A percentile compares a stretch with the other conserved stretches of the same genome.
Evolutionary conservation across 2,113 vertebrate species (phyloP).

Genomic region (Pitta sordida): DNA sequence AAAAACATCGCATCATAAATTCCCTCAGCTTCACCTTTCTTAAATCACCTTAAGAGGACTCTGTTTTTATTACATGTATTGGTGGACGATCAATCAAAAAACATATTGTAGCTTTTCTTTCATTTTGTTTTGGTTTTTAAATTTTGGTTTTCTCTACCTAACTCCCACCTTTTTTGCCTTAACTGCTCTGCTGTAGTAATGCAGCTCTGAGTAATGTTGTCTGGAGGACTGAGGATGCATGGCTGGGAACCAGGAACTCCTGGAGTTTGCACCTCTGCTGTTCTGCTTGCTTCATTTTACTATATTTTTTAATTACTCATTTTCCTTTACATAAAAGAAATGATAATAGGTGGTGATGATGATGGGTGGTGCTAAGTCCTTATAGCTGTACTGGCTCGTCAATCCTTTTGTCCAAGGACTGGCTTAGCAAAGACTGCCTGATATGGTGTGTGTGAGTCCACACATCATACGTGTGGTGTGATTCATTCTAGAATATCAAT

Average conservation of each 20-base stretch:
- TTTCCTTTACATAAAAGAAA: not conserved
- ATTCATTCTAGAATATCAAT: not conserved
- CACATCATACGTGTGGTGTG: accelerated
- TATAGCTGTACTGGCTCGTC: not conserved
- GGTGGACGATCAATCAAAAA: not conserved
- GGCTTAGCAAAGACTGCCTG: not conserved
- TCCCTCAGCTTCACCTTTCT: not conserved
- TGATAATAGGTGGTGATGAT: not conserved
- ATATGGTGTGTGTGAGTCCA: not conserved
- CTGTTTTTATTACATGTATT: not conserved
- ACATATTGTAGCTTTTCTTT: not conserved
- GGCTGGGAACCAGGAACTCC: not conserved
- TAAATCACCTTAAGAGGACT: not conserved
- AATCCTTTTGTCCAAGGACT: not conserved
- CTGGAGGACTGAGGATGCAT: not conserved
- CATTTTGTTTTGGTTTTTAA: not conserved
- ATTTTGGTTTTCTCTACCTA: too few species aligned
- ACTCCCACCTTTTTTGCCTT: not conserved
- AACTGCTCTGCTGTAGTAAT: not conserved
- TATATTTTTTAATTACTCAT: not conserved
- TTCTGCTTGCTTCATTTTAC: not conserved
- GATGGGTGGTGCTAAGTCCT: not conserved
- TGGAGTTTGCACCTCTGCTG: not conserved
- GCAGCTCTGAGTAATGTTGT: not conserved
- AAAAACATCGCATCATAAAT: not conserved